Base-by-base conservation (phyloP, 1,140 invertebrate species). In the Drosophila melanogaster region DNA sequence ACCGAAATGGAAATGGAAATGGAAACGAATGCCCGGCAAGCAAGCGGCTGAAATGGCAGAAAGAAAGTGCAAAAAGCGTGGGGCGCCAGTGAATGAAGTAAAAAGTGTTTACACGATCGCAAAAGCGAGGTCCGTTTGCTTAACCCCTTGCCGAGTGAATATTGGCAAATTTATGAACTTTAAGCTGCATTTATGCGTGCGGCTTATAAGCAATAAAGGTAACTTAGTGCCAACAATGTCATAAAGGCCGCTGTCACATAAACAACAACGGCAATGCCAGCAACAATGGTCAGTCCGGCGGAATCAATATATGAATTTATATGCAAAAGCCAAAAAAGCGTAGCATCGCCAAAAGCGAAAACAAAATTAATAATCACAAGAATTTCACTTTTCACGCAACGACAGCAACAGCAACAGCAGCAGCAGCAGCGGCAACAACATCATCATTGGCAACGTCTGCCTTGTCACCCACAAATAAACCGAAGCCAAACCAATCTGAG, bases 281-380 rank as follows among this genome's bases (percentile, higher is more conserved):
- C 30, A 30, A 47, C 30, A 37, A 41, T 50, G 41, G 55, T 38
- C 60, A 59, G 33, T 62, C 58, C 54, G 55, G 61, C 64, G 66
- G 67, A 89, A 77, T 77, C 83, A 77, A 89, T 87, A 81, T 71
- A 44, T 50, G 65, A 87, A 87, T 84, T 87, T 87, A 89, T 87
- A 74, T 84, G 76, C 67, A 71, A 62, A 62, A 59, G 58, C 71
- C 58, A 56, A 77, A 87, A 83, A 89, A 89, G 73, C 85, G 79
- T 79, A 90, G 79, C 75, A 64, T 75, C 55, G 76, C 72, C 77
- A 72, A 89, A 84, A 89, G 79, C 84, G 85, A 89, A 87, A 87
- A 89, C 79, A 89, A 87, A 89, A 89, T 89, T 89, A 89, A 90
- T 89, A 89, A 89, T 89, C 84, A 69, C 79, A 89, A 89, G 84